Evolutionary conservation across 1,140 invertebrate genomes (phyloP), one percentile per base, ranked within the genome.

Genomic region (Patella vulgata): DNA sequence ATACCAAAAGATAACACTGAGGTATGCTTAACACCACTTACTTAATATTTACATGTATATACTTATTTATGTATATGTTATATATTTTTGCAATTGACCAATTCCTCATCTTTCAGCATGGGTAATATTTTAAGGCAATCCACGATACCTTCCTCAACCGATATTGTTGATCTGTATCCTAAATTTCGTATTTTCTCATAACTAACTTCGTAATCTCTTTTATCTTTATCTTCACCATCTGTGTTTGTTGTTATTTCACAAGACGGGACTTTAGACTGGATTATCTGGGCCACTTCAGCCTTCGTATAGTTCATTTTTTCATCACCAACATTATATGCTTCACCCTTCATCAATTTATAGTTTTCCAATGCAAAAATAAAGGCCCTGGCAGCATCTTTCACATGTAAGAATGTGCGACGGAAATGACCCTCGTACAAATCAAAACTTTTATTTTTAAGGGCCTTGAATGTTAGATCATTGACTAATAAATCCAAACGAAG

Each of bases 381-480:
- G 9, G 77, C 77, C 0, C 68, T 62, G 0, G 75, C 78, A 11
- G 75, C 78, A 52, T 80, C 78, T 27, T 63, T 71, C 14, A 80
- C 75, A 47, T 79, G 77, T 1, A 79, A 59, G 50, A 79, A 80
- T 1, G 78, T 78, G 51, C 78, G 69, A 2, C 73, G 63, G 58
- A 80, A 80, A 33, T 66, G 65, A 23, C 75, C 74, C 59, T 80
- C 75, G 47, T 80, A 80, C 14, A 80, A 56, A 33, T 78, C 75
- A 56, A 80, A 78, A 43, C 74, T 51, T 55, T 75, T 77, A 17
- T 74, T 31, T 2, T 68, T 73, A 12, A 80, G 60, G 3, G 74
- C 75, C 63, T 75, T 80, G 63, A 75, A 70, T 27, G 75, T 77
- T 11, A 80, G 59, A 51, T 80, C 78, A 43, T 80, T 80, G 36